Base-by-base conservation (phyloP, 2,888 invertebrate species). In the Perizoma flavofasciatum region DNA sequence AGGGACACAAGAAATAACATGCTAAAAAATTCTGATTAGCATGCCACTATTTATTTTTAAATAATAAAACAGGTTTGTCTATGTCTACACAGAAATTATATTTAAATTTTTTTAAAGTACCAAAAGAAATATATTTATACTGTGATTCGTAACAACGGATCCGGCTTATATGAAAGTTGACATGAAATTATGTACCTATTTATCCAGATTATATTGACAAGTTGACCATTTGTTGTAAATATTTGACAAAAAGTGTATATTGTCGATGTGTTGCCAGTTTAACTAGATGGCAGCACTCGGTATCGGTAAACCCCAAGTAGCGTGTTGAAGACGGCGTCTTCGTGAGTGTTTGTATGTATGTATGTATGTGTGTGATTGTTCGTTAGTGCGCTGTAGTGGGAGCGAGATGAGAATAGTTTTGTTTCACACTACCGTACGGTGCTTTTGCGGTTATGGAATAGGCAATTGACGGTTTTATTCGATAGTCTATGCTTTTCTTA, bases 281-380 rank as follows among this genome's bases (percentile, higher is more conserved):
- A 8, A 41, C 43, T 49, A 55, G 51, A 41, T 55, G 68, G 61
- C 68, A 60, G 65, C 65, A 57, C 68, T 61, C 63, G 74, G 68
- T 70, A 71, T 75, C 69, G 65, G 80, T 78, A 82, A 86, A 86
- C 88, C 88, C 88, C 88, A 86, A 79, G 76, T 78, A 75, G 77
- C 67, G 76, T 73, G 72, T 73, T 72, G 64, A 73, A 68, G 50
- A 49, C 43, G 37, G 4, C 32, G 53, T 40, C 40, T 40, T 41
- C 11, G 47, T 55, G 47, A 52, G 66, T 67, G 69, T 55, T 65
- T 65, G 70, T 49, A 57, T 65, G 56, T 59, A 68, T 64, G 64
- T 66, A 65, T 69, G 65, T n/a, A n/a, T 61, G 63, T 52, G 68
- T 65, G 60, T 57, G 63, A 68, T 41, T 41, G 41, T 41, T 41